Base-by-base conservation (phyloP, 1,140 invertebrate species). In the Ceratosolen solmsi region DNA sequence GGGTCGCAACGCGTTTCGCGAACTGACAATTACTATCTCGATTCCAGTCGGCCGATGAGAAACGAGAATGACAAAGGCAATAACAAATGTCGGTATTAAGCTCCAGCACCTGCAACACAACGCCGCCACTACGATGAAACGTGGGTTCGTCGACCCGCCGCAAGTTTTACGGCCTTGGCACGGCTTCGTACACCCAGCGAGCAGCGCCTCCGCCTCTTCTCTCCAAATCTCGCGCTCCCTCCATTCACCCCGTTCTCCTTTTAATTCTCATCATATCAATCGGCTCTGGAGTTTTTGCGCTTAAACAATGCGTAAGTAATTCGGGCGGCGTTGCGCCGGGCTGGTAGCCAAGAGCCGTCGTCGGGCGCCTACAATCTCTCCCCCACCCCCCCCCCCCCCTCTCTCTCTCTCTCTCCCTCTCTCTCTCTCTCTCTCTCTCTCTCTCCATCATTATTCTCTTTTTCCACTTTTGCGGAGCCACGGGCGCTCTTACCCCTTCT, bases 81-180 rank as follows among this genome's bases (percentile, higher is more conserved):
- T 54, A 54, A 20, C 3, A 4, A 15, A 22, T 22, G 20, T 15
- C 9, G 15, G 1, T 30, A 30, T 60, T 60, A 60, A 60, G 27
- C 27, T 60, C 30, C 25, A 9, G 25, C 58, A 30, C 11, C 58
- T 30, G 25, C 27, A 30, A 60, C 25, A 15, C 33, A 20, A n/a
- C 58, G 3, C 5, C 15, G 25, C 58, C 58, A 30, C n/a, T 1
- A 9, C 4, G 25, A 63, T 3, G 58, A 63, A 15, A 3, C 25
- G 25, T 3, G 25, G 58, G 65, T 70, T 70, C 70, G 65, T 46
- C 49, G 80, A 41, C 65, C 84, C 85, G 83, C 83, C 84, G 71
- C 84, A 84, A 87, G 84, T 87, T 87, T 85, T 85, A 86, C 84
- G 78, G 83, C 82, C 83, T 88, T 88, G 86, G 86, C 87, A 86